These are phyloP conservation scores for Pseudopodoces humilis DNA, from an alignment of 2,113 vertebrate genomes.

Conservation along the genomic window DNA sequence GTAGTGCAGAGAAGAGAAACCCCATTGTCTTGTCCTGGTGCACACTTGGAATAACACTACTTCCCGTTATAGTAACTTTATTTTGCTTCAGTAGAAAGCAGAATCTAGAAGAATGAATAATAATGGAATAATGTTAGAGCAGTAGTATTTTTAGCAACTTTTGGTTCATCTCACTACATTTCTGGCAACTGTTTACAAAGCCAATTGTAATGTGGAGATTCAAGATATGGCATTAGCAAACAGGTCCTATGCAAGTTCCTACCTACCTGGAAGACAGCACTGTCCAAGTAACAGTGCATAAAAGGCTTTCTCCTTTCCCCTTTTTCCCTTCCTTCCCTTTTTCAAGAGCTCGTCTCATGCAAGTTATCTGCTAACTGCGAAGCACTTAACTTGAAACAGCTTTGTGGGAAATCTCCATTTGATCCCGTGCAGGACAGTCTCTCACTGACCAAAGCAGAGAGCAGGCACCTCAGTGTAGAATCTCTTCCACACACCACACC, in stretches of 20 bases:
- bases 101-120: background rate
- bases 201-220: fast-evolving
- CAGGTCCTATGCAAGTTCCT: background rate
- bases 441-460: background rate
- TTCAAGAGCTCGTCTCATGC: background rate
- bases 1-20: background rate
- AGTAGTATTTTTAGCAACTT: background rate
- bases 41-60: background rate
- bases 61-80: background rate
- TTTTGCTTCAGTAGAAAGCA: background rate
- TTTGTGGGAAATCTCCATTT: background rate
- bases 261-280: background rate
- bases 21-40: background rate
- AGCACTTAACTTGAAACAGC: background rate
- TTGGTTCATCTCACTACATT: background rate
- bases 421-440: background rate
- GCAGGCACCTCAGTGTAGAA: fast-evolving
- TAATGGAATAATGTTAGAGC: background rate
- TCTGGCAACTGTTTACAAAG: background rate
- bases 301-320: background rate
- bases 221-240: background rate
- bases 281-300: fast-evolving
- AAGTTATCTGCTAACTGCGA: background rate
- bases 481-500: fast-evolving
- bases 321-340: background rate